phyloP scores from a whole-genome alignment of 2,113 vertebrate genomes.

The Indicator indicator region DNA sequence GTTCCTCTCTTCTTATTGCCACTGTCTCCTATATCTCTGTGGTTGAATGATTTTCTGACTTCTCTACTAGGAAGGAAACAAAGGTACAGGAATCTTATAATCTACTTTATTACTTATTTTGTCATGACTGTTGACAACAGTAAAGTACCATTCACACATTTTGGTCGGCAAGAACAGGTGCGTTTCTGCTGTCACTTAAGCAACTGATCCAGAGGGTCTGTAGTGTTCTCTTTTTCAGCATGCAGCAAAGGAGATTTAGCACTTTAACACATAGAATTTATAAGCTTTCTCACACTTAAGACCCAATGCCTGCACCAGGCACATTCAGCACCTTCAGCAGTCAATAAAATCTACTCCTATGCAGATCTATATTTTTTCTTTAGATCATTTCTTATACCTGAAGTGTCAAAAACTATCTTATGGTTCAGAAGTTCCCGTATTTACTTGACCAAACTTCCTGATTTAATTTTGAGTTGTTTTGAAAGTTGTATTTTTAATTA shows the following conservation, averaged over 20 bases:
- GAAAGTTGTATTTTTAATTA: not conserved
- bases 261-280: not conserved
- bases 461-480: not conserved
- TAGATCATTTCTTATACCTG: not conserved
- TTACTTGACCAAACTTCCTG: not conserved
- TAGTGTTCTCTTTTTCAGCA: not conserved
- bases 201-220: fast-evolving
- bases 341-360: not conserved
- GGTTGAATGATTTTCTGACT: not conserved
- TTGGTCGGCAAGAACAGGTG: not conserved
- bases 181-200: not conserved
- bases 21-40: not conserved
- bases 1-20: not conserved
- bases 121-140: not conserved
- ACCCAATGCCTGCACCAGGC: not conserved
- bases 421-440: not conserved
- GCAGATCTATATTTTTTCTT: not conserved
- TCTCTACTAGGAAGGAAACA: not conserved
- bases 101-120: not conserved
- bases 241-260: not conserved
- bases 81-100: not conserved
- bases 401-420: not conserved
- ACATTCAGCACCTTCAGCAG: not conserved
- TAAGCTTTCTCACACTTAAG: not conserved
- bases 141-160: not conserved